Evolutionary conservation across 1,140 invertebrate genomes (phyloP).

Genomic region (Oryctes rhinoceros): DNA sequence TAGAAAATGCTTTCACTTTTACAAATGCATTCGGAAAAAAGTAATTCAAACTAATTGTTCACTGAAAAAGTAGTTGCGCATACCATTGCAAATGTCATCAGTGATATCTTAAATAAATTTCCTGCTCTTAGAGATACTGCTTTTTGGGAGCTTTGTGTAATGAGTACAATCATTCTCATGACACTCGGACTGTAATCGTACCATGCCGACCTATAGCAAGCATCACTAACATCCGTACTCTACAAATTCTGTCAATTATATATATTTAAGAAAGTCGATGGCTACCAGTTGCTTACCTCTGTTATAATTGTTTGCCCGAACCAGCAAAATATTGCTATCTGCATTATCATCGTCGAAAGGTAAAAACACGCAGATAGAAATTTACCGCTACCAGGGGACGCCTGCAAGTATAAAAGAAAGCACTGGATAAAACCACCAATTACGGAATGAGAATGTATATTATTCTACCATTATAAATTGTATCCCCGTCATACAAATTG

Average conservation of each 20-base stretch:
- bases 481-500: slow-evolving; percentile 3
- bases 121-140: not conserved
- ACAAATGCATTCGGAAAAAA: no score
- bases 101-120: not conserved
- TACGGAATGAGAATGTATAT: not conserved
- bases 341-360: not conserved
- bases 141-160: not conserved
- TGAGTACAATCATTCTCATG: not conserved
- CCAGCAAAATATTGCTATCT: slow-evolving; percentile 4
- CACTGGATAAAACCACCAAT: no score
- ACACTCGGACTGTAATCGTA: not conserved
- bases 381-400: not conserved
- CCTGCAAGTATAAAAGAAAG: not conserved
- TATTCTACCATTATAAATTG: not conserved
- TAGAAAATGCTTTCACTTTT: no score
- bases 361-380: not conserved
- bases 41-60: no score
- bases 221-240: not conserved
- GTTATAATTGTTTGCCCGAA: not conserved
- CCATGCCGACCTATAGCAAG: not conserved
- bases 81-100: slow-evolving; percentile 2
- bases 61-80: not conserved
- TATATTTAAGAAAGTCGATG: no score
- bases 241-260: not conserved
- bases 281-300: not conserved